Conservation (phyloP, 2,888 invertebrate species). For the Luperina nickerlii region DNA sequence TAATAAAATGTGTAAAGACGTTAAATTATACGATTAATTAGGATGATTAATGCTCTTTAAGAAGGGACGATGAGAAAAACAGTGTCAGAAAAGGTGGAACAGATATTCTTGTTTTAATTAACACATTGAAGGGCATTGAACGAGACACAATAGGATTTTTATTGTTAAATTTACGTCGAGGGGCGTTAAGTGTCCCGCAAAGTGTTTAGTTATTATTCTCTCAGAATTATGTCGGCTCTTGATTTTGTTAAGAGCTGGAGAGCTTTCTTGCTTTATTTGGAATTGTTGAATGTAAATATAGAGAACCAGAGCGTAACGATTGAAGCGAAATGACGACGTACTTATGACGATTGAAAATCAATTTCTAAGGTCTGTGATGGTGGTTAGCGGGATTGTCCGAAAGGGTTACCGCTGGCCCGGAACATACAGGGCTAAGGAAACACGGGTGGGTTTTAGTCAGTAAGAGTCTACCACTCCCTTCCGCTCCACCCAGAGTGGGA, state of each 20-base stretch:
- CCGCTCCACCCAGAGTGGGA: no score
- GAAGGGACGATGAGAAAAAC: constrained; percentile 54
- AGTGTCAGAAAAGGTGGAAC: constrained; percentile 54
- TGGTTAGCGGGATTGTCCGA: no score
- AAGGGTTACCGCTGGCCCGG: no score
- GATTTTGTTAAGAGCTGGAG: constrained; percentile 24
- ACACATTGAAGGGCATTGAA: no score
- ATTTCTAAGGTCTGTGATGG: no score
- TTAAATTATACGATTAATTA: constrained; percentile 65
- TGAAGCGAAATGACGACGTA: neutral
- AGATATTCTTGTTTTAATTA: constrained; percentile 60
- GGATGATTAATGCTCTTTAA: constrained; percentile 62
- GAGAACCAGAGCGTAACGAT: neutral
- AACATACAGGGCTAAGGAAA: no score
- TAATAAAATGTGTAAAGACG: constrained; percentile 63
- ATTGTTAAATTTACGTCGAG: no score
- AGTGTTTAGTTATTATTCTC: constrained; percentile 55
- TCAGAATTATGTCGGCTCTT: constrained; percentile 45
- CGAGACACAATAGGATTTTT: no score
- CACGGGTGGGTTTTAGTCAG: no score
- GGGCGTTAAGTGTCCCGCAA: no score
- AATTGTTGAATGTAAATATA: constrained; percentile 19
- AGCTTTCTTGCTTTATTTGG: constrained; percentile 3
- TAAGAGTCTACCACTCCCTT: no score
- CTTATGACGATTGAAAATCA: neutral